A percentile compares a stretch with the other conserved stretches of the same genome.
These are phyloP conservation scores for Lepidurus apus DNA, from an alignment of 1,140 invertebrate species.

Conservation along the genomic window DNA sequence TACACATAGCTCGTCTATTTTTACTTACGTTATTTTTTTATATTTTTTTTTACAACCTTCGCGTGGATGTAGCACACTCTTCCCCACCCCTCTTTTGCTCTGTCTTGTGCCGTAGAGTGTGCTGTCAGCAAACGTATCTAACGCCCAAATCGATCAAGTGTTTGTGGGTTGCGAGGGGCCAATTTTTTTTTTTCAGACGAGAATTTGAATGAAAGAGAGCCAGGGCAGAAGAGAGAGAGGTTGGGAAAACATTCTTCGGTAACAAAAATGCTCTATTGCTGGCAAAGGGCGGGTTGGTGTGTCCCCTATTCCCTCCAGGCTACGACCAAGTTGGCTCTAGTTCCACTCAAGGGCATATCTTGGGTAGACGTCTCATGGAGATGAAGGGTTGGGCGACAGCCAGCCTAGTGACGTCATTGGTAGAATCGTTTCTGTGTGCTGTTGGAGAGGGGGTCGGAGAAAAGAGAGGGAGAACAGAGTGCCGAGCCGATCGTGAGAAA, in stretches of 20 bases:
- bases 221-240: not conserved
- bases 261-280: not conserved
- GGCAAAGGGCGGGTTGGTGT: not conserved
- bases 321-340: not conserved
- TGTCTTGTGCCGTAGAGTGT: not conserved
- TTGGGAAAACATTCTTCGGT: not conserved
- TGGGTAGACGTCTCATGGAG: constrained; percentile 13
- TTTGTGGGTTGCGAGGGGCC: not conserved
- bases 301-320: not conserved
- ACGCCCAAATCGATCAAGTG: not conserved
- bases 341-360: not conserved
- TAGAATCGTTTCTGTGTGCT: not conserved
- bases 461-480: not conserved
- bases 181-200: not conserved
- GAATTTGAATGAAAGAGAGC: not conserved
- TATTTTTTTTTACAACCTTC: not conserved
- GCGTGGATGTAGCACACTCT: not conserved
- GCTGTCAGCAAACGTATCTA: constrained; percentile 4
- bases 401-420: constrained; percentile 6
- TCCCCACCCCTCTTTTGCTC: not conserved
- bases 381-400: constrained; percentile 20
- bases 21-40: too few relatives aligned
- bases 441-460: not conserved
- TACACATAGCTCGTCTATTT: too few relatives aligned
- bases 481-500: constrained; percentile 11